Conservation (phyloP, 1,140 invertebrate species). For the Trissolcus basalis region DNA sequence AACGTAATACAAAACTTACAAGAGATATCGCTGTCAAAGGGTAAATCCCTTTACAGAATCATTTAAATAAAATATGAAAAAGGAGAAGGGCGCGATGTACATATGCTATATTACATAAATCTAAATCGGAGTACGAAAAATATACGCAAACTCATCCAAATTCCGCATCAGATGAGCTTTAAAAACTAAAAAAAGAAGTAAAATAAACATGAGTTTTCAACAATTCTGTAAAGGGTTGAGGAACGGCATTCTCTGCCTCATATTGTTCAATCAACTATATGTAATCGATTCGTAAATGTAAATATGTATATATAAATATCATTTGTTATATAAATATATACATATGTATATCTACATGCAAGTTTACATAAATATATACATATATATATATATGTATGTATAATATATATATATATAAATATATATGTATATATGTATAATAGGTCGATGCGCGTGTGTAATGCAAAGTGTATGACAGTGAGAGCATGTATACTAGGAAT, state of each 20-base stretch:
- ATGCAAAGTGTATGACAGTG: conserved; percentile 70
- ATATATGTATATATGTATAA: conserved; percentile 70
- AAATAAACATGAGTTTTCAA: neutral
- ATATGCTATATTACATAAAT: neutral
- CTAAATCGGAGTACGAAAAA: neutral
- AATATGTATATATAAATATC: conserved; percentile 67
- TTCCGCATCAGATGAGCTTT: conserved; percentile 3
- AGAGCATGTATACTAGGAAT: conserved; percentile 74
- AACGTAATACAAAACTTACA: too few species aligned
- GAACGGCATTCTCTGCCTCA: conserved; percentile 17
- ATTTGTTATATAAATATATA: too few species aligned
- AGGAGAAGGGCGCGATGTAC: too few species aligned
- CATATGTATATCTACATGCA: too few species aligned
- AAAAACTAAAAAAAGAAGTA: neutral
- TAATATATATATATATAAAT: conserved; percentile 67
- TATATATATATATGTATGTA: conserved; percentile 69
- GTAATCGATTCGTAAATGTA: conserved; percentile 65
- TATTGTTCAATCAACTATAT: conserved; percentile 66
- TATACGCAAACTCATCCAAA: conserved; percentile 2
- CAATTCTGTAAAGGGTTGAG: neutral
- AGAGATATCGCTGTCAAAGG: too few species aligned
- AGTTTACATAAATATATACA: too few species aligned
- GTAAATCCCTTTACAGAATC: too few species aligned
- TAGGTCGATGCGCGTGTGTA: conserved; percentile 70
- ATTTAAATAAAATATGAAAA: too few species aligned